phyloP scores from a whole-genome alignment of 2,888 invertebrate species.

The Podabrus alpinus region DNA sequence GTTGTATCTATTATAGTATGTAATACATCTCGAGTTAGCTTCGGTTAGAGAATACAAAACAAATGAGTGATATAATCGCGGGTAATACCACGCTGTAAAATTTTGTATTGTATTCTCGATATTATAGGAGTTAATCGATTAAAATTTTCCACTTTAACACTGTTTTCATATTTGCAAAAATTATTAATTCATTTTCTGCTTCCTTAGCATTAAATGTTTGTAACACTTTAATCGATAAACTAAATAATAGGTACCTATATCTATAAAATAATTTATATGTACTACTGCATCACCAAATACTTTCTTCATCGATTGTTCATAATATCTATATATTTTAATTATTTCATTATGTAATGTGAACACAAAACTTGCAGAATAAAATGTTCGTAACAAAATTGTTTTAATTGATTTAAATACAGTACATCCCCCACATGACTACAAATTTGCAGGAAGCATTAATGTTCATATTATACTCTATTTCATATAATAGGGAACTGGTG shows the following conservation, averaged over 20 bases:
- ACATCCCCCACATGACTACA: too few species aligned
- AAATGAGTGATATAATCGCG: background rate
- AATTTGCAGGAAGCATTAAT: too few species aligned
- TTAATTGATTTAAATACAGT: background rate
- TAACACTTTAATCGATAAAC: background rate
- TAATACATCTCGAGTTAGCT: background rate
- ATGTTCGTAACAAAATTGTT: background rate
- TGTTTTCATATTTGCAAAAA: background rate
- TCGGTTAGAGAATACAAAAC: background rate
- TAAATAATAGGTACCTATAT: background rate
- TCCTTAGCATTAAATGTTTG: background rate
- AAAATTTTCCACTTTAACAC: background rate
- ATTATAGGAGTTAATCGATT: background rate
- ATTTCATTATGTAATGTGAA: background rate
- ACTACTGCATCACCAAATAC: background rate
- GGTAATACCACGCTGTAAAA: background rate
- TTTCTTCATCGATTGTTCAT: background rate
- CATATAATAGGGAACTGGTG: too few species aligned
- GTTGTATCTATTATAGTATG: background rate
- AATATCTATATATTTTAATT: background rate
- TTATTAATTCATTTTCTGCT: background rate
- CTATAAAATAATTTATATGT: background rate
- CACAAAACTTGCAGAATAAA: conserved; percentile 2
- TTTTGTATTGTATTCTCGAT: background rate
- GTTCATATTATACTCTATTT: too few species aligned